Evolutionary conservation across 2,888 invertebrate species (phyloP).

Genomic region (Pseudococcus viburni): DNA sequence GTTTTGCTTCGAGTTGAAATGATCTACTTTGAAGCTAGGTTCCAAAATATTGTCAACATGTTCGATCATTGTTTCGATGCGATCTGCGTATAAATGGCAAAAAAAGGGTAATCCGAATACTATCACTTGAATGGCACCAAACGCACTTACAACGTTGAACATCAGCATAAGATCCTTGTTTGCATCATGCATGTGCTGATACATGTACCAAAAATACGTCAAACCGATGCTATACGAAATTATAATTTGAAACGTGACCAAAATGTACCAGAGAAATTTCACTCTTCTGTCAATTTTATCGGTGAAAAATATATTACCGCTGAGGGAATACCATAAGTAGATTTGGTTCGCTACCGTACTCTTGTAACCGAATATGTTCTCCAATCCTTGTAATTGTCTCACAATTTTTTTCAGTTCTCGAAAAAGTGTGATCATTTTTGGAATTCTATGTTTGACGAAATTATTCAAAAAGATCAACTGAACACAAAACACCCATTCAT

Average conservation of each 20-base stretch:
- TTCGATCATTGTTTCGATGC: not conserved
- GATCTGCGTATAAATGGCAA: not conserved
- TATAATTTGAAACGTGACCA: too few species aligned
- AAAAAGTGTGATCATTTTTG: too few species aligned
- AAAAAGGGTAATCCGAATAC: not conserved
- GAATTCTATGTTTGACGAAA: too few species aligned
- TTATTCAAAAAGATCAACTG: too few species aligned
- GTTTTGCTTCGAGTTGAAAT: not conserved
- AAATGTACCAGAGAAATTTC: not conserved
- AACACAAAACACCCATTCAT: too few species aligned
- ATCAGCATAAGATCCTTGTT: not conserved
- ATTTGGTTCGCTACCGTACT: not conserved
- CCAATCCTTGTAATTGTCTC: not conserved
- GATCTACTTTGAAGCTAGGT: not conserved
- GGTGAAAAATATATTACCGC: not conserved
- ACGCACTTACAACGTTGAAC: not conserved
- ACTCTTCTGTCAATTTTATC: not conserved
- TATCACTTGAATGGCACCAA: not conserved
- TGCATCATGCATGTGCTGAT: not conserved
- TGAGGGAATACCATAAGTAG: not conserved
- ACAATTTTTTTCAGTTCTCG: not conserved
- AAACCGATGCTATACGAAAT: too few species aligned
- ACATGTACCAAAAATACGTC: too few species aligned
- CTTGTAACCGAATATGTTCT: conserved; percentile 1
- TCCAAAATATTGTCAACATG: not conserved